phyloP scores from a whole-genome alignment of 2,113 vertebrate genomes.

The Colaptes auratus region DNA sequence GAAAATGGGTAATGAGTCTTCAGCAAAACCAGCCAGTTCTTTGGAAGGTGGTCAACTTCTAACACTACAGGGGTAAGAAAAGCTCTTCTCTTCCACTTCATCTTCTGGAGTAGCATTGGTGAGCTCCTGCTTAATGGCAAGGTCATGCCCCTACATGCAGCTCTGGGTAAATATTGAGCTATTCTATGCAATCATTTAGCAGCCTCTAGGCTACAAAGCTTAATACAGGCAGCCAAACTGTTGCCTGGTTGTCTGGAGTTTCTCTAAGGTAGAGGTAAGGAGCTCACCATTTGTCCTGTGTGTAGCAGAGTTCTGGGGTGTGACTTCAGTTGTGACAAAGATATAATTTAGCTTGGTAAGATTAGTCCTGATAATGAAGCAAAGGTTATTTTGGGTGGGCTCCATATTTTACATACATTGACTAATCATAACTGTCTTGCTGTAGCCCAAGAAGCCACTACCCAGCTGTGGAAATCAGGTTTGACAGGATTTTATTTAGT shows the following conservation, averaged over 20 bases:
- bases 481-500: constrained; percentile 11
- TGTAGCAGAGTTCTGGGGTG: background rate
- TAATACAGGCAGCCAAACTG: background rate
- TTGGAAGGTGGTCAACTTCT: background rate
- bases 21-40: background rate
- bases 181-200: background rate
- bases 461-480: background rate
- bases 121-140: background rate
- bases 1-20: background rate
- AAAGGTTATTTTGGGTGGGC: background rate
- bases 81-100: background rate
- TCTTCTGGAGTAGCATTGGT: background rate
- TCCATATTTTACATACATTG: background rate
- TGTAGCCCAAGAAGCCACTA: background rate
- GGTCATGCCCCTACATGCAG: background rate
- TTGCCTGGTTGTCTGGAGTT: background rate
- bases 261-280: background rate
- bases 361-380: background rate
- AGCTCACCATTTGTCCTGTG: background rate
- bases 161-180: background rate
- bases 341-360: background rate
- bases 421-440: background rate
- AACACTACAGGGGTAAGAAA: background rate
- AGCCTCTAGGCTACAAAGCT: background rate
- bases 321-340: background rate